Evolutionary conservation across 92 coral and sea anemone species (phyloP).

Genomic region (Parazoanthus swiftii): DNA sequence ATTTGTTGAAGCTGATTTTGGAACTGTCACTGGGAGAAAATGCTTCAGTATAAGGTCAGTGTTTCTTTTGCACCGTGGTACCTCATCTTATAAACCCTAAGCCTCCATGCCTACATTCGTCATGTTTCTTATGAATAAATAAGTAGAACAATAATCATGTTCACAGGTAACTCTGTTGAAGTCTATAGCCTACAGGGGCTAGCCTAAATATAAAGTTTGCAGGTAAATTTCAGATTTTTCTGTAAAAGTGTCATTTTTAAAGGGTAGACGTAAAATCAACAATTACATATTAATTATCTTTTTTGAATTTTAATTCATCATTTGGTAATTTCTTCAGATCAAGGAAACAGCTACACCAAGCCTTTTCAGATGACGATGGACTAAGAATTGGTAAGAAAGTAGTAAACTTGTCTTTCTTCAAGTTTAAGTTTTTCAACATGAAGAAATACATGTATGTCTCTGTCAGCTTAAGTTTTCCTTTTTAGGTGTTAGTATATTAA

Average conservation of each 20-base stretch:
- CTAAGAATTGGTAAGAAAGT: slow-evolving; percentile 74
- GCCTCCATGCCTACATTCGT: no score
- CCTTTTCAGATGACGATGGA: slow-evolving; percentile 71
- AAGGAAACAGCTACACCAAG: slow-evolving; percentile 82
- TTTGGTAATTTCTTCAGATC: slow-evolving; percentile 46
- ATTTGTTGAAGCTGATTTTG: slow-evolving; percentile 87
- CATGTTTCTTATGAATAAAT: no score
- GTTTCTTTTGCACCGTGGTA: not conserved
- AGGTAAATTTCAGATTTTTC: no score
- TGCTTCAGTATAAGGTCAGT: slow-evolving; percentile 81
- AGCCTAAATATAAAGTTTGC: not conserved
- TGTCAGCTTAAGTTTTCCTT: not conserved
- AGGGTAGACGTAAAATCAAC: not conserved
- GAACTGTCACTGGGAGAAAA: slow-evolving; percentile 82
- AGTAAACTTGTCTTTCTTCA: not conserved
- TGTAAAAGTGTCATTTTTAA: not conserved
- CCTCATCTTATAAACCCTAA: no score
- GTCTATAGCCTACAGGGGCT: no score
- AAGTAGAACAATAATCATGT: no score
- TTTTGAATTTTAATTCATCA: no score
- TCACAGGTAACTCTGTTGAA: no score
- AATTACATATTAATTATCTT: no score
- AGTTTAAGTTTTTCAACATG: not conserved
- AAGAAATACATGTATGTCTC: not conserved
- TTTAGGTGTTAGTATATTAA: no score